Evolutionary conservation across 35 echinoderm and acorn worm species (phyloP).

Genomic region (Eucidaris tribuloides): DNA sequence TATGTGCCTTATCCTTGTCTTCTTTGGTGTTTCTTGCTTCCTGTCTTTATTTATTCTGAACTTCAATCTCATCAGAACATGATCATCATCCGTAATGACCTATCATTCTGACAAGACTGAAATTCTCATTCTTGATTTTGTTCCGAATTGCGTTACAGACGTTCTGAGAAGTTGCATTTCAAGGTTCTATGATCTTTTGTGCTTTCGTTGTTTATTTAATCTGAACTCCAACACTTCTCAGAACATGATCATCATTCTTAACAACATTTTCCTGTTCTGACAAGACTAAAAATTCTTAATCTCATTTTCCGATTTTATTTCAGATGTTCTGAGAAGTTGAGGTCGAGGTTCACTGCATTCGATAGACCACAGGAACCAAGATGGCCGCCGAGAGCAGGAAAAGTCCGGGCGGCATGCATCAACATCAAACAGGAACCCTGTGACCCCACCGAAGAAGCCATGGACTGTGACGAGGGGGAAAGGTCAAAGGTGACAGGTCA

Average conservation of each 20-base stretch:
- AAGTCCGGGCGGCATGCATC: background rate
- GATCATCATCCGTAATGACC: too few species aligned
- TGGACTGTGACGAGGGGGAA: conserved; percentile 18
- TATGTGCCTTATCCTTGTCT: too few species aligned
- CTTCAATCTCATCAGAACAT: too few species aligned
- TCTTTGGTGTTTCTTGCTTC: too few species aligned
- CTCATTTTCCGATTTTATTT: background rate
- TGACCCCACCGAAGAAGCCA: conserved; percentile 3
- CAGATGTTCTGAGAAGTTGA: background rate
- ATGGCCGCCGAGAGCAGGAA: conserved; percentile 6
- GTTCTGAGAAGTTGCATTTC: too few species aligned
- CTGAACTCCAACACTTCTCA: background rate
- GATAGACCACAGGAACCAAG: background rate
- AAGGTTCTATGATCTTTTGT: background rate
- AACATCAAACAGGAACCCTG: conserved; percentile 9
- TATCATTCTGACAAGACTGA: too few species aligned
- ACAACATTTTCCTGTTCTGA: background rate
- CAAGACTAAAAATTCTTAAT: background rate
- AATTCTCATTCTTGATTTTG: too few species aligned
- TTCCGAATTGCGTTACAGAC: too few species aligned
- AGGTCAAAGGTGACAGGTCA: background rate
- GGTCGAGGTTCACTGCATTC: background rate
- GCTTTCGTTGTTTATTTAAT: background rate
- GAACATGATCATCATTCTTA: background rate
- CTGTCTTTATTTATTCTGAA: too few species aligned